Evolutionary conservation across 2,888 invertebrate species (phyloP), one percentile per base, ranked within the genome.

Genomic region (Drosophila ustulata): DNA sequence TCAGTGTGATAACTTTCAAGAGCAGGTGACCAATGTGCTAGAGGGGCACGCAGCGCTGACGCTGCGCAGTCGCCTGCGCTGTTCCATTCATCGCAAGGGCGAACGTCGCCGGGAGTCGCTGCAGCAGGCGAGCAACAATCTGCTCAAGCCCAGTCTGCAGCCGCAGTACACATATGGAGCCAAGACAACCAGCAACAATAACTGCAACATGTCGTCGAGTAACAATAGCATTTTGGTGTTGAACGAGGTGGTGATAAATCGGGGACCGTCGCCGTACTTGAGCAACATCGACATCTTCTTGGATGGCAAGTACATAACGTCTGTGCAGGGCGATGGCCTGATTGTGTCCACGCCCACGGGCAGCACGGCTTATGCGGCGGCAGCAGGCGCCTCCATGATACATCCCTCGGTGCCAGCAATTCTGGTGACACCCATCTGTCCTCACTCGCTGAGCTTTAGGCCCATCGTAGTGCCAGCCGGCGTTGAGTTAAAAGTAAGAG

Each of bases 391-490:
- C 18, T 98, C 98, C 58, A 98, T 99, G 98, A 97, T 99, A 89
- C 98, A 99, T 93, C 99, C 99, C 3, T 98, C 97, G 41, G 98
- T 99, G 55, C 98, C 98, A 8, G 98, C 98, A 39, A 98, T 99
- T 85, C 97, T 99, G 96, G 97, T 99, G 58, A 98, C 98, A 3
- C 99, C 99, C 34, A 98, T 99, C 91, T 99, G 99, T 91, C 98
- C 99, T 4, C 99, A 99, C 93, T 98, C 98, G 37, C 94, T 99
- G 66, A 98, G 98, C 90, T 99, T 99, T 94, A 94, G 99, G 88
- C 99, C 99, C 43, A 98, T 99, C 83, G 98, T 99, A 26, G 98
- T 99, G 45, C 99, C 99, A 0, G 98, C 98, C 3, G 98, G 98
- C 0, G 98, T 98, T 0, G 98, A 99, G 92, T 94, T 98, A 26